These are phyloP conservation scores for Botrylloides violaceus DNA, from an alignment of 23 tunicate species.

Conservation along the genomic window DNA sequence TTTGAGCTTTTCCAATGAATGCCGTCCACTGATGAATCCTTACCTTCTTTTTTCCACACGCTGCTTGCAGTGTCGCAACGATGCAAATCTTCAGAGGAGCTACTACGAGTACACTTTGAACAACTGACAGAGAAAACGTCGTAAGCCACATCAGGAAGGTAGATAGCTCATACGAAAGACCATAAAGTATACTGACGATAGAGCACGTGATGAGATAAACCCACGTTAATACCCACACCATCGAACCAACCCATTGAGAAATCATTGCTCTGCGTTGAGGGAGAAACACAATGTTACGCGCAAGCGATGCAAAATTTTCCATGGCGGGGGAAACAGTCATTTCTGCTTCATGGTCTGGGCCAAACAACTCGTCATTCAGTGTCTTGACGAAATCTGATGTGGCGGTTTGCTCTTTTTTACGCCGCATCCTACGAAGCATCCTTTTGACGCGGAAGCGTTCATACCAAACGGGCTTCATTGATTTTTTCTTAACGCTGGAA, in stretches of 20 bases:
- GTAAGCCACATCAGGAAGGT: slow-evolving; percentile 43
- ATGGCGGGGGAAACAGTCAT: too few relatives aligned
- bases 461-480: neutral
- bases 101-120: slow-evolving; percentile 38
- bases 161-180: slow-evolving; percentile 24
- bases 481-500: neutral
- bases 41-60: neutral
- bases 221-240: slow-evolving; percentile 1
- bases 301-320: neutral
- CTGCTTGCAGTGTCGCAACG: slow-evolving; percentile 29
- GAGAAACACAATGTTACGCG: neutral
- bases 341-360: neutral
- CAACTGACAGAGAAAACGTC: slow-evolving; percentile 40
- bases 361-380: neutral
- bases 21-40: slow-evolving; percentile 45
- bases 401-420: neutral
- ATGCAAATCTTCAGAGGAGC: slow-evolving; percentile 30
- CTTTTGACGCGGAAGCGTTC: slow-evolving; percentile 7
- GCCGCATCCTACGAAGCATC: neutral
- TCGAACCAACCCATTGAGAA: neutral
- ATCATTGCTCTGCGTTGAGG: neutral
- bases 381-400: neutral
- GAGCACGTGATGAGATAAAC: neutral
- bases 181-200: neutral
- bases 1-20: slow-evolving; percentile 22